Evolutionary conservation across 2,113 vertebrate species (phyloP).

Genomic region (Clarias gariepinus): DNA sequence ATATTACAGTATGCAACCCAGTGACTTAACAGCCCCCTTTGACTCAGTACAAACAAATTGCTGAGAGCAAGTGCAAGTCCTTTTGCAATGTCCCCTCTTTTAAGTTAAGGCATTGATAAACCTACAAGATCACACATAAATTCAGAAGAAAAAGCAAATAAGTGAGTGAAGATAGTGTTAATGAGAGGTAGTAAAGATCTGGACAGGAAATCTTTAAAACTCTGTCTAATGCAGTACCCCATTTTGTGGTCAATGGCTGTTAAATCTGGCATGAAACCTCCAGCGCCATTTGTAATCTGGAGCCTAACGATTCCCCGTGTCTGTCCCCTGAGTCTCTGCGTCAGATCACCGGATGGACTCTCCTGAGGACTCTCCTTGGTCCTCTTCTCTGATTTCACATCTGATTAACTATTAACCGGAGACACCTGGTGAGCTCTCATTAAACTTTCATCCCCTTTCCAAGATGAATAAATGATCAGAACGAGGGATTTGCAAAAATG

Average conservation of each 20-base stretch:
- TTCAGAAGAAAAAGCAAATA: neutral
- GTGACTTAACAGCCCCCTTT: neutral
- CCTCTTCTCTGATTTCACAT: constrained; percentile 61
- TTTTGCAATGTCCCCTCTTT: neutral
- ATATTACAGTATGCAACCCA: neutral
- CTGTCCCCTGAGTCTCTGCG: neutral
- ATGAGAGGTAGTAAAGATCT: neutral
- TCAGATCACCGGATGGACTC: neutral
- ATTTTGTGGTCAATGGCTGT: neutral
- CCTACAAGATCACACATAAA: neutral
- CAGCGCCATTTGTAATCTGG: neutral
- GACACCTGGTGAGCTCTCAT: constrained; percentile 63
- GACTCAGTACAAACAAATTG: neutral
- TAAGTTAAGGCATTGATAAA: neutral
- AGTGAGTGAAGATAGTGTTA: neutral
- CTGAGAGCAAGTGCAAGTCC: neutral
- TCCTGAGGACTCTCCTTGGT: constrained; percentile 15
- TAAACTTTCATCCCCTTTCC: constrained; percentile 77
- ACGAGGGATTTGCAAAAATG: constrained; percentile 24
- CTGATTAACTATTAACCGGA: constrained; percentile 75
- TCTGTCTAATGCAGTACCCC: neutral
- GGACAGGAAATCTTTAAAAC: neutral
- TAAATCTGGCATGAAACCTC: neutral
- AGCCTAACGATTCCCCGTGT: neutral
- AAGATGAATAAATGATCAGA: constrained; percentile 76